A percentile compares a stretch with the other conserved stretches of the same genome.
Conservation (phyloP, 92 coral and sea anemone genomes). For the Zoanthus sansibaricus region DNA sequence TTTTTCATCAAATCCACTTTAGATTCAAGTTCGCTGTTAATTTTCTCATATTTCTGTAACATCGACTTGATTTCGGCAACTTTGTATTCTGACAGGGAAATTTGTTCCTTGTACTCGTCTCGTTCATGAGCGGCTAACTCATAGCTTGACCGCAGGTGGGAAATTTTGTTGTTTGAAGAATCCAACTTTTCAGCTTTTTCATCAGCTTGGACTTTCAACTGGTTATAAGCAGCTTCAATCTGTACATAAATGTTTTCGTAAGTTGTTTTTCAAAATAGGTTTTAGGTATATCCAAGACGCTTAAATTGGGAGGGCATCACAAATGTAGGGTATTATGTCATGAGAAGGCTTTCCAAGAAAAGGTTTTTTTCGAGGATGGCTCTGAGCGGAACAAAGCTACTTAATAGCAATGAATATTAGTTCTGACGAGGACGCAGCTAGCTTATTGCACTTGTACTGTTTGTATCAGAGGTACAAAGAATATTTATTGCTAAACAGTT, state of each 20-base stretch:
- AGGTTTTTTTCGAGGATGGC: no score
- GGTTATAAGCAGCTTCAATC: slow-evolving; percentile 32
- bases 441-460: no score
- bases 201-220: slow-evolving; percentile 46
- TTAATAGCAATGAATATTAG: no score
- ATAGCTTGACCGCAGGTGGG: slow-evolving; percentile 56
- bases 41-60: slow-evolving; percentile 67
- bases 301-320: no score
- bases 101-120: slow-evolving; percentile 61
- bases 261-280: not conserved
- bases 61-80: slow-evolving; percentile 60
- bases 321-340: no score
- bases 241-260: not conserved
- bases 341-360: no score
- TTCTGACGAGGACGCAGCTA: no score
- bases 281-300: no score
- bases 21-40: slow-evolving; percentile 62
- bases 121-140: slow-evolving; percentile 64
- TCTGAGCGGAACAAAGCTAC: no score
- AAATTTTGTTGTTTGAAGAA: slow-evolving; percentile 36
- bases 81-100: slow-evolving; percentile 66
- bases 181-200: slow-evolving; percentile 45
- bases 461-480: no score
- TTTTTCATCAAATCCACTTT: slow-evolving; percentile 57
- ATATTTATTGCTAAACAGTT: no score